Evolutionary conservation across 2,888 invertebrate genomes (phyloP).

Genomic region (Nemapogon koenigi): DNA sequence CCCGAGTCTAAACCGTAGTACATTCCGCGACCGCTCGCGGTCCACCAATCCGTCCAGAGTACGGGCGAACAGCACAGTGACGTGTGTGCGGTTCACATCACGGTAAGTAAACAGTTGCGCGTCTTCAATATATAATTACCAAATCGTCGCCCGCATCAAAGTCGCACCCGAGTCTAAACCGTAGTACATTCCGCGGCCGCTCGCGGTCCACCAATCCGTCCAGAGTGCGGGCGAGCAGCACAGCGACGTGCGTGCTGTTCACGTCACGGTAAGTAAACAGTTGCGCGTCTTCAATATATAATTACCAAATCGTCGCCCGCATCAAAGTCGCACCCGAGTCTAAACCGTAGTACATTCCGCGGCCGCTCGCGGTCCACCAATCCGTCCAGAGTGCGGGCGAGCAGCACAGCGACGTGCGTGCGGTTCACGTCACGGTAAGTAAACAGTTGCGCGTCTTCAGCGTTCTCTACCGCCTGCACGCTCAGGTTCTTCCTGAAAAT

Average conservation of each 20-base stretch:
- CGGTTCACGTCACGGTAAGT: slow-evolving; percentile 76
- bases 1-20: slow-evolving; percentile 81
- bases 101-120: slow-evolving; percentile 74
- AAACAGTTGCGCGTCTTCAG: slow-evolving; percentile 76
- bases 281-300: slow-evolving; percentile 64
- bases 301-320: slow-evolving; percentile 70
- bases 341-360: slow-evolving; percentile 82
- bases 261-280: slow-evolving; percentile 78
- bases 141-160: slow-evolving; percentile 71
- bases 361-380: slow-evolving; percentile 83
- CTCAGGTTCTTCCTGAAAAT: slow-evolving; percentile 69
- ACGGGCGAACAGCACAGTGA: slow-evolving; percentile 77
- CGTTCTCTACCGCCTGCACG: slow-evolving; percentile 74
- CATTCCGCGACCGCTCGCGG: slow-evolving; percentile 78
- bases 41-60: slow-evolving; percentile 83
- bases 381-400: slow-evolving; percentile 79
- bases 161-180: slow-evolving; percentile 81
- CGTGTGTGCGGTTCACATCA: slow-evolving; percentile 78
- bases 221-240: slow-evolving; percentile 77
- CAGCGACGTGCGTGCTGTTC: slow-evolving; percentile 78
- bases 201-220: slow-evolving; percentile 84
- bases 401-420: slow-evolving; percentile 76
- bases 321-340: slow-evolving; percentile 76
- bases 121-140: slow-evolving; percentile 64
- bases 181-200: slow-evolving; percentile 79